Percentiles rank a stretch among this genome's conserved stretches.
Evolutionary conservation across 35 echinoderm and acorn worm genomes (phyloP).

Genomic region (Ophiothrix spiculata): DNA sequence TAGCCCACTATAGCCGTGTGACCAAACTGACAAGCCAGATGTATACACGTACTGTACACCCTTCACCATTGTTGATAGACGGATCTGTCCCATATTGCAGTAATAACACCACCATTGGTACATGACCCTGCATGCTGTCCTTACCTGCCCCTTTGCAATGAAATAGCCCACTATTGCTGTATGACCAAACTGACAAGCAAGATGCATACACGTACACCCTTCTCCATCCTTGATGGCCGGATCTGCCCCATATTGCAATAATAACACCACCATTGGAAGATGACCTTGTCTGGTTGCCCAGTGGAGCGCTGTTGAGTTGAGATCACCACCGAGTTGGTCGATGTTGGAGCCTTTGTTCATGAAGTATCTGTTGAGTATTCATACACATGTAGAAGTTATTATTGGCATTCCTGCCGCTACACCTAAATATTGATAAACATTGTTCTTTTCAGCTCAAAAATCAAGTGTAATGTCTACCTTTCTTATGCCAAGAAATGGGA

Average conservation of each 20-base stretch:
- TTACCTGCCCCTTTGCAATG: slow-evolving; percentile 85
- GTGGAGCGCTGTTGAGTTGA: slow-evolving; percentile 88
- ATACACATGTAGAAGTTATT: too few relatives aligned
- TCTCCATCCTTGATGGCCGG: slow-evolving; percentile 94
- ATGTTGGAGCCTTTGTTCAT: slow-evolving; percentile 78
- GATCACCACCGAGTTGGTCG: slow-evolving; percentile 86
- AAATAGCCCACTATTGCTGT: slow-evolving; percentile 90
- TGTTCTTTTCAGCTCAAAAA: too few relatives aligned
- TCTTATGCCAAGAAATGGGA: too few relatives aligned
- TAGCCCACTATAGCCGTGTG: slow-evolving; percentile 90
- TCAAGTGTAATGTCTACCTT: too few relatives aligned
- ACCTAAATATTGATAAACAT: too few relatives aligned
- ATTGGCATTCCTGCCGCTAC: too few relatives aligned
- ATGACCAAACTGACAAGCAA: slow-evolving; percentile 88
- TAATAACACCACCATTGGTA: slow-evolving; percentile 82
- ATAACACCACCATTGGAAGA: slow-evolving; percentile 78
- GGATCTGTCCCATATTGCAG: slow-evolving; percentile 97
- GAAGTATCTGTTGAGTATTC: slow-evolving; percentile 67
- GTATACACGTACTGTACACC: slow-evolving; percentile 16
- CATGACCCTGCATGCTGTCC: slow-evolving; percentile 96
- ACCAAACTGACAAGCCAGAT: slow-evolving; percentile 80
- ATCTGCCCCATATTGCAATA: slow-evolving; percentile 95
- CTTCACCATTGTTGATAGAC: slow-evolving; percentile 27
- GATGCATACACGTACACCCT: slow-evolving; percentile 78
- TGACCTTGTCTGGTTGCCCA: slow-evolving; percentile 96